Evolutionary conservation across 2,113 vertebrate genomes (phyloP).

Genomic region (Dipodomys stephensi): DNA sequence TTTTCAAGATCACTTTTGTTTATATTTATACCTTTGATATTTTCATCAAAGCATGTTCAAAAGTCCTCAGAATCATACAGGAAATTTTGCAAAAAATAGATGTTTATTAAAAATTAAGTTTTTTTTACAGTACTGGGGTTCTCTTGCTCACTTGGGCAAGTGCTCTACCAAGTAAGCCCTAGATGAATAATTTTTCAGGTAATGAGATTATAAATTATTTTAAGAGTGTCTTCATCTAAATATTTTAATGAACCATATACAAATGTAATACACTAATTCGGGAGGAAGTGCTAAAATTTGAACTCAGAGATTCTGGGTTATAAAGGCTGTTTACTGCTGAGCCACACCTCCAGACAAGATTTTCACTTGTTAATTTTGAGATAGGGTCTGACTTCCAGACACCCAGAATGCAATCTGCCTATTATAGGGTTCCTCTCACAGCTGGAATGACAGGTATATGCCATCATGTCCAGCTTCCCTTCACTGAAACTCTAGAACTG

Average conservation of each 20-base stretch:
- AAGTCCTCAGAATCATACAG: background rate
- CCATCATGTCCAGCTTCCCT: too few species aligned
- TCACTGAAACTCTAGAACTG: too few species aligned
- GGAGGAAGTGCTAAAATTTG: too few species aligned
- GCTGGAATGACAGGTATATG: too few species aligned
- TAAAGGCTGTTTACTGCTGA: too few species aligned
- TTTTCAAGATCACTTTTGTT: background rate
- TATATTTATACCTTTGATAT: background rate
- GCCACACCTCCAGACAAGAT: too few species aligned
- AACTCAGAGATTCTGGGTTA: too few species aligned
- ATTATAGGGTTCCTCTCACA: too few species aligned
- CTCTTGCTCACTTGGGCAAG: background rate
- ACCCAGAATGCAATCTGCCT: too few species aligned
- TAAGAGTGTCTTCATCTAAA: background rate
- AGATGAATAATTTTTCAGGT: background rate
- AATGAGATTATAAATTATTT: background rate
- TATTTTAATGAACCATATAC: slow-evolving; percentile 7
- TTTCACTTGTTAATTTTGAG: too few species aligned
- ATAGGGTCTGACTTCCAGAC: too few species aligned
- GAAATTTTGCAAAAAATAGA: background rate
- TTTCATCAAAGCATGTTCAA: background rate
- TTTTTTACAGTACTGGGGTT: too few species aligned
- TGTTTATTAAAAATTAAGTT: background rate
- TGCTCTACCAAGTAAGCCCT: background rate
- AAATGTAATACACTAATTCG: background rate